Evolutionary conservation across 2,888 invertebrate species (phyloP), one percentile per base, ranked within the genome.

Genomic region (Drosophila limbata): DNA sequence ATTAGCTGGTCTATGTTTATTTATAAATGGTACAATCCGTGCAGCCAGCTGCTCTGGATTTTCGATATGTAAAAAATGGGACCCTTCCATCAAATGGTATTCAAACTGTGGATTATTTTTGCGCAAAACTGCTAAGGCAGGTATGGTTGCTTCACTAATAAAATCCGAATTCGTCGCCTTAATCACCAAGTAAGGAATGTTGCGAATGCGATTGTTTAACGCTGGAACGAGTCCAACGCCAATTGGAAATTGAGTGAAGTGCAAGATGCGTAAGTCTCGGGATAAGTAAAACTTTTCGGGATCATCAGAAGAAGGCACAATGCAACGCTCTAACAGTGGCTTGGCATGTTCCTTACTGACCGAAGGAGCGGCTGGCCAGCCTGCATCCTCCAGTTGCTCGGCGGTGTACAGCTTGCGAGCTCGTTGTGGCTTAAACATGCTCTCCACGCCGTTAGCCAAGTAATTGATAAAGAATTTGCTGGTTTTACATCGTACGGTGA

Each of bases 31-130:
- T 1, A 25, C 45, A 45, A 45, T 45, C 45, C 45, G n/a, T n/a
- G 45, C 25, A 45, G 45, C 45, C 45, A 45, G n/a, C 25, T 25
- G 25, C 25, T 45, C 45, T 25, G 45, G n/a, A 45, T 45, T 3
- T 1, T 45, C 9, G 25, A 45, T 25, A 25, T 45, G 25, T n/a
- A 45, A 3, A 25, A 25, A n/a, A 42, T 42, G 42, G 33, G 33
- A 92, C 96, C 96, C 96, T 35, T 94, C 93, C 1, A 96, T 91
- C 45, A 93, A 92, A 63, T 95, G 93, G 69, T 93, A 93, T 85
- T 94, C 94, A 81, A 94, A 95, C 91, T 19, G n/a, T 9, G 72
- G 72, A 81, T 94, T 93, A 65, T 93, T 91, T 61, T 93, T 93
- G 48, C 95, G 89, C 21, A 95, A 84, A 74, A 94, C 93, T 77